Evolutionary conservation across 2,113 vertebrate species (phyloP).

Genomic region (Phycodurus eques): DNA sequence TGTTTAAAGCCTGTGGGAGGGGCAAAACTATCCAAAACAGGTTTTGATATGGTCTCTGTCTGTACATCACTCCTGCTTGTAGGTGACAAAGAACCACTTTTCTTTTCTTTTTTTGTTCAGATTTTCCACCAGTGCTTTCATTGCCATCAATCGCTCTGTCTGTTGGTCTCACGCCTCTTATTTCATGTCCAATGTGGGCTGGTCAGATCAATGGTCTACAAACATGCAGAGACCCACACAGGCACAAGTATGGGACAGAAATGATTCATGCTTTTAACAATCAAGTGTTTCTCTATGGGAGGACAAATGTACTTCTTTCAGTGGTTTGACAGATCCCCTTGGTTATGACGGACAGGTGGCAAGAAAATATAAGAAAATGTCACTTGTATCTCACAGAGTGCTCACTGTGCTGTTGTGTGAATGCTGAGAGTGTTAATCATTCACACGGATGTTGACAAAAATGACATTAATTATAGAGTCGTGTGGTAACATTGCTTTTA

Average conservation of each 20-base stretch:
- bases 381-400: not conserved
- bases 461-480: not conserved
- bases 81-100: not conserved
- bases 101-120: not conserved
- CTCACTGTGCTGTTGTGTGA: not conserved
- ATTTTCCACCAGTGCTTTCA: constrained; percentile 25
- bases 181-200: constrained; percentile 53
- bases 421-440: not conserved
- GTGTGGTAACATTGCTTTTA: not conserved
- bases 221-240: constrained; percentile 46
- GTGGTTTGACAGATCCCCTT: not conserved
- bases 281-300: not conserved
- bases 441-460: not conserved
- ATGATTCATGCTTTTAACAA: not conserved
- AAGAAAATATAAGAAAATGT: not conserved
- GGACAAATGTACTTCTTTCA: not conserved
- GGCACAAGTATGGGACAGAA: not conserved
- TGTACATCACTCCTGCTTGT: not conserved
- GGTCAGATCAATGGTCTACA: constrained; percentile 48
- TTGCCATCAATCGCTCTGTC: constrained; percentile 53
- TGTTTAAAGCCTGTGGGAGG: no score
- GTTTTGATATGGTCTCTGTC: not conserved
- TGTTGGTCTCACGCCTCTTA: constrained; percentile 44
- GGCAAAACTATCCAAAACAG: not conserved
- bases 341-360: not conserved